Base-by-base conservation (phyloP, 2,888 invertebrate genomes). In the Morpho achilles region DNA sequence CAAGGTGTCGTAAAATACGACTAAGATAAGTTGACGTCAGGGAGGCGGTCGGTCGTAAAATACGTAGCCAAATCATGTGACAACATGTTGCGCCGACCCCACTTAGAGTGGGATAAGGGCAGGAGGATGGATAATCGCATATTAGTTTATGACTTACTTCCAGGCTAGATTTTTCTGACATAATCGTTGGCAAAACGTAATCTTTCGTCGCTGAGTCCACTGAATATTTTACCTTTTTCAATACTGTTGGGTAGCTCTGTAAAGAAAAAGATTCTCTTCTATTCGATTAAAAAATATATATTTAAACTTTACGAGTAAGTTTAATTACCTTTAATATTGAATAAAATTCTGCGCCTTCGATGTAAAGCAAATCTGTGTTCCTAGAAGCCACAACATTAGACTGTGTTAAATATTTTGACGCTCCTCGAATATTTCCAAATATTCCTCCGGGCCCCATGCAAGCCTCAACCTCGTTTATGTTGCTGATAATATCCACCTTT, bases 401-500 rank as follows among this genome's bases (percentile, higher is more conserved):
- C 69, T 82, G 77, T 0, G 87, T 85, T 50, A 84, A 69, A 64
- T 84, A 87, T 69, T 77, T 84, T 1, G 72, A 66, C 3, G 82
- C 80, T 6, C 88, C 87, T 64, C 81, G 79, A 63, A 92, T 89
- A 61, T 91, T 92, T 0, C 90, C 90, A 53, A 91, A 91, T 70
- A 91, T 90, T 7, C 90, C 90, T 8, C 90, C 90, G 6, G 89
- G 87, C 0, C 90, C 90, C 90, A 91, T 91, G 61, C 88, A 89
- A 0, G 86, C 82, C 67, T 89, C 87, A 1, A 87, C 82, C 76
- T 89, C 90, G 62, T 89, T 88, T 42, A 72, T 72, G 46, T 80
- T 84, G 7, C 87, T 78, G 60, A 83, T 76, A 63, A 89, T 79
- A 50, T 88, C 88, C 58, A 89, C 89, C 89, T 89, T 54, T 50